phyloP scores from a whole-genome alignment of 2,797 vertebrate species.

The Falco biarmicus region DNA sequence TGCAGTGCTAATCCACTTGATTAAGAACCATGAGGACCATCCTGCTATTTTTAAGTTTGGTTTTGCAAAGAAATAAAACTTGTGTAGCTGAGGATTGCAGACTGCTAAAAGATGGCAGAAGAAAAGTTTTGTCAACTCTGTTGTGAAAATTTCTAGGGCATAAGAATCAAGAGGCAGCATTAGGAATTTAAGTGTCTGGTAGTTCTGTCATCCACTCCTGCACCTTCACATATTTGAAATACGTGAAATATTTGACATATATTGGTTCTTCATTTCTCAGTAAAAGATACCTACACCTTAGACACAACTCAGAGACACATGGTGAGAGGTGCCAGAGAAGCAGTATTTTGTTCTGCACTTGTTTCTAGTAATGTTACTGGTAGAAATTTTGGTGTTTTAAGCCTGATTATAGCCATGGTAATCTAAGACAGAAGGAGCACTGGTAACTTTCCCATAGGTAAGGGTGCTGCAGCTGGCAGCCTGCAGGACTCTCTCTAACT shows the following conservation, averaged over 20 bases:
- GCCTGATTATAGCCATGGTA: not conserved
- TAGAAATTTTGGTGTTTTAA: not conserved
- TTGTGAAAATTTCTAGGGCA: not conserved
- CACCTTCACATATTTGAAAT: not conserved
- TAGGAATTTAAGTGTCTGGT: not conserved
- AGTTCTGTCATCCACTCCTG: not conserved
- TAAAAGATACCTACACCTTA: not conserved
- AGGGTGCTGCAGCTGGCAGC: not conserved
- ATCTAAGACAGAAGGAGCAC: not conserved
- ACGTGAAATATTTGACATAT: no score
- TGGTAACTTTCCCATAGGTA: not conserved
- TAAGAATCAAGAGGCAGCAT: not conserved
- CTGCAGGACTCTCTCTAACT: not conserved
- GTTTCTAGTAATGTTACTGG: not conserved
- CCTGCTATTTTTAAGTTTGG: not conserved
- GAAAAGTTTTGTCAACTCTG: not conserved
- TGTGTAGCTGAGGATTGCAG: not conserved
- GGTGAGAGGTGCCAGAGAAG: not conserved
- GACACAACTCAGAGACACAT: not conserved
- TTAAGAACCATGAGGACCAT: not conserved
- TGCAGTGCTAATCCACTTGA: not conserved
- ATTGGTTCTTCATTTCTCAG: not conserved
- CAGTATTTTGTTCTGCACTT: not conserved
- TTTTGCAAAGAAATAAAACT: not conserved
- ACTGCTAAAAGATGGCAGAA: not conserved